Conservation (phyloP, 2,797 vertebrate genomes). For the Danio albolineatus region DNA sequence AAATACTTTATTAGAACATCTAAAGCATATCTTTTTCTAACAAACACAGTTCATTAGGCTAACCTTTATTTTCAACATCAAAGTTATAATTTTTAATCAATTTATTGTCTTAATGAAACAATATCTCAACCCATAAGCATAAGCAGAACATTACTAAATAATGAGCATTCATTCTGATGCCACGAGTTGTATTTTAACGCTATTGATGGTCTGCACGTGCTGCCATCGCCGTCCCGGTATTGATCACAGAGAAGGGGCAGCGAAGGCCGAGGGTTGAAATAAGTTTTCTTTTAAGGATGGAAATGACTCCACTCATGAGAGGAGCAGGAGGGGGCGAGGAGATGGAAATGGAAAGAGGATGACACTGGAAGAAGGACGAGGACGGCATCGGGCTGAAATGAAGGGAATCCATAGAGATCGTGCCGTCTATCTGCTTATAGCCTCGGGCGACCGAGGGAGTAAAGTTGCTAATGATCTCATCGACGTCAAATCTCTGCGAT, state of each 20-base stretch:
- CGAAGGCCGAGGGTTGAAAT: slow-evolving; percentile 39
- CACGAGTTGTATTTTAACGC: slow-evolving; percentile 94
- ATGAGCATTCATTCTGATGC: slow-evolving; percentile 87
- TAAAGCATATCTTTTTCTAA: too few species aligned
- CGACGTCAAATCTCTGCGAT: slow-evolving; percentile 73
- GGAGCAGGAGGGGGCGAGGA: slow-evolving; percentile 46
- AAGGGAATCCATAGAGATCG: slow-evolving; percentile 63
- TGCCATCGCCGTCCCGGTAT: slow-evolving; percentile 84
- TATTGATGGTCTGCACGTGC: slow-evolving; percentile 90
- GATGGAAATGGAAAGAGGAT: slow-evolving; percentile 69
- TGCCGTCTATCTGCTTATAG: slow-evolving; percentile 68
- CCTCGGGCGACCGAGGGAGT: slow-evolving; percentile 71
- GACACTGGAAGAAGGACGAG: slow-evolving; percentile 58
- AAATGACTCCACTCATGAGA: slow-evolving; percentile 59
- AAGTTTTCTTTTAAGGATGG: slow-evolving; percentile 45
- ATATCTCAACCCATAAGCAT: slow-evolving; percentile 88
- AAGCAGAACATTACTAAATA: slow-evolving; percentile 90
- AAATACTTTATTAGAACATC: too few species aligned
- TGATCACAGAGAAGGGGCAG: slow-evolving; percentile 68
- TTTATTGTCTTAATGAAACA: too few species aligned
- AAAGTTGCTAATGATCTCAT: slow-evolving; percentile 81
- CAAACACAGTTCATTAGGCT: too few species aligned
- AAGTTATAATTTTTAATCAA: too few species aligned
- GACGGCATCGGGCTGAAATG: slow-evolving; percentile 54
- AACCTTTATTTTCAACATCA: too few species aligned